Percentiles rank a stretch among this genome's conserved stretches.
Evolutionary conservation across 2,113 vertebrate genomes (phyloP).

Genomic region (Myotis yumanensis): DNA sequence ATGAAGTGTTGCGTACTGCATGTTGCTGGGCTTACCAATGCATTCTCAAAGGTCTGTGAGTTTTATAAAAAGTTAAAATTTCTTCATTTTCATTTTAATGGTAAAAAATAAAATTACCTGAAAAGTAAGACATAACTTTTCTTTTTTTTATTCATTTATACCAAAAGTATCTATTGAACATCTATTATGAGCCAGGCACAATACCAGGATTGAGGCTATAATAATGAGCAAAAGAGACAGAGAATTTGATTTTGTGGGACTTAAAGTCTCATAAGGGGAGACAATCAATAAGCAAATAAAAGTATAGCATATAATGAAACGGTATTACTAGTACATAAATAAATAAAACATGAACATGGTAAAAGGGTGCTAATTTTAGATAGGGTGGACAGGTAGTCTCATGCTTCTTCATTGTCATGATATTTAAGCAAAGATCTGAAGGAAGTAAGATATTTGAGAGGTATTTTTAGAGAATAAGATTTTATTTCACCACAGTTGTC

Average conservation of each 20-base stretch:
- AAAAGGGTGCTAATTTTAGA: neutral
- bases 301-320: neutral
- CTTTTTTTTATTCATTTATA: neutral
- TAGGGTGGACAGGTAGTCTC: neutral
- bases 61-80: neutral
- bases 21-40: neutral
- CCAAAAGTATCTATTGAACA: neutral
- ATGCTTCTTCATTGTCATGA: neutral
- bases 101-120: constrained; percentile 1
- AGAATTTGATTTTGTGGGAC: neutral
- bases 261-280: neutral
- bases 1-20: neutral
- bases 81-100: neutral
- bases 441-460: neutral
- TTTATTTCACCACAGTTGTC: neutral
- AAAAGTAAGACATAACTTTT: neutral
- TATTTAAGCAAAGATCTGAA: constrained; percentile 15
- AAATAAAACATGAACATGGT: neutral
- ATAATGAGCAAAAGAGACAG: neutral
- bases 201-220: neutral
- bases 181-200: neutral
- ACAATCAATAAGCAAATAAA: constrained; percentile 4
- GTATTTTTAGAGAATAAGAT: neutral
- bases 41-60: neutral
- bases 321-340: neutral